These are phyloP conservation scores for Sprattus sprattus DNA, from an alignment of 2,113 vertebrate species.

Conservation along the genomic window DNA sequence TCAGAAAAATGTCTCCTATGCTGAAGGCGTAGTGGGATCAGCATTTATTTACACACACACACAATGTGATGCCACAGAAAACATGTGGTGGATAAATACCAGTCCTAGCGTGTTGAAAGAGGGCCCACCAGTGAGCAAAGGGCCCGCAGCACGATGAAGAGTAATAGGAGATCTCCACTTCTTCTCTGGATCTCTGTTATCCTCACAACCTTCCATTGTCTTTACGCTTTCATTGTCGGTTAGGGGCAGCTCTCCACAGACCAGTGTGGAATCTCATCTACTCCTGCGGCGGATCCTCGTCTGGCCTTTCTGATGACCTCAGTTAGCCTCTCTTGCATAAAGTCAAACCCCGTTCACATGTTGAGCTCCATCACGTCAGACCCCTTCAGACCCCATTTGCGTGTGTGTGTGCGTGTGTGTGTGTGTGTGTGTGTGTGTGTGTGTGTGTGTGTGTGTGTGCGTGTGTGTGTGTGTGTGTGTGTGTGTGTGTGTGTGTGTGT, in stretches of 20 bases:
- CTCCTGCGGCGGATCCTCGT: neutral
- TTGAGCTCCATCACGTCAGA: neutral
- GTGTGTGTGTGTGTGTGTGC: neutral
- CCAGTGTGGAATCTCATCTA: neutral
- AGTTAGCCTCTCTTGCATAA: neutral
- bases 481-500: neutral
- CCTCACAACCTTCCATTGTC: neutral
- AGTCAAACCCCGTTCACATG: neutral
- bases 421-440: neutral
- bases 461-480: neutral
- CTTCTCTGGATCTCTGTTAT: neutral
- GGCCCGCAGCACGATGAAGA: neutral
- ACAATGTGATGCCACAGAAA: neutral
- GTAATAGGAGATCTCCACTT: neutral
- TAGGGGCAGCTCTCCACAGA: neutral
- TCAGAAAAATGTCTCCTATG: neutral
- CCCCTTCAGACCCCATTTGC: neutral
- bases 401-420: too few species aligned
- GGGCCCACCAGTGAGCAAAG: too few species aligned
- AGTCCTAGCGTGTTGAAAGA: too few species aligned
- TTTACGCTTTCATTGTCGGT: neutral
- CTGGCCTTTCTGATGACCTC: neutral
- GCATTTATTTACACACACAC: neutral
- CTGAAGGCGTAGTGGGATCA: neutral
- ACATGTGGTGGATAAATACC: neutral